phyloP scores from a whole-genome alignment of 2,797 vertebrate species.

The Tarsius wallacei region DNA sequence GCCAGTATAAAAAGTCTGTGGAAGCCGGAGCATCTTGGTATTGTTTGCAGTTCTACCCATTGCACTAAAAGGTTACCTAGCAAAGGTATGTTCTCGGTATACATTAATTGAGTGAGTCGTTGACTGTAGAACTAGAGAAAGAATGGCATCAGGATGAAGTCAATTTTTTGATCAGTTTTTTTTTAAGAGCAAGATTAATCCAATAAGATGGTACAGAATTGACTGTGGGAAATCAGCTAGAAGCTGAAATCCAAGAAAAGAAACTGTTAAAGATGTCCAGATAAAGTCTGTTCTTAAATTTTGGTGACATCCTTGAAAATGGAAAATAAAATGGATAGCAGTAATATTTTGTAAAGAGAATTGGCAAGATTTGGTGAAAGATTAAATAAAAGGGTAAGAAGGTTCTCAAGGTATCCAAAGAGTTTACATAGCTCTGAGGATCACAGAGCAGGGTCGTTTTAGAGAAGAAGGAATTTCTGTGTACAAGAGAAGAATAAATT shows the following conservation, averaged over 20 bases:
- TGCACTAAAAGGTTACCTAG: neutral
- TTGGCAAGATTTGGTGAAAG: neutral
- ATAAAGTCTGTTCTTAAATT: neutral
- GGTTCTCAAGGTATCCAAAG: neutral
- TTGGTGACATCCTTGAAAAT: neutral
- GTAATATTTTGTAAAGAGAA: constrained; percentile 10
- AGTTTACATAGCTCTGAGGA: neutral
- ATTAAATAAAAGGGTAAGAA: neutral
- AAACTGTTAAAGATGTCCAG: neutral
- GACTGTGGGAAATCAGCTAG: neutral
- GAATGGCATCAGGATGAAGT: neutral
- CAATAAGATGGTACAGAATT: neutral
- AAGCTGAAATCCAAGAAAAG: neutral
- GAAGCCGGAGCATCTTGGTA: neutral
- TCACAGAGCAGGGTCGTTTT: neutral
- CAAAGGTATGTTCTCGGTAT: neutral
- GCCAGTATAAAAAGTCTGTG: neutral
- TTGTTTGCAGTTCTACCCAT: neutral
- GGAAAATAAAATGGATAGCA: neutral
- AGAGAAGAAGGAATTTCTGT: neutral
- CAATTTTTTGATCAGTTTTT: neutral
- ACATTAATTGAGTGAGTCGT: neutral
- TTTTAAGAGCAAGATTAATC: neutral
- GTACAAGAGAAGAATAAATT: neutral
- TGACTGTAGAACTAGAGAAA: neutral